Percentiles rank a stretch among this genome's conserved stretches.
Evolutionary conservation across 2,113 vertebrate species (phyloP).

Genomic region (Axis porcinus): DNA sequence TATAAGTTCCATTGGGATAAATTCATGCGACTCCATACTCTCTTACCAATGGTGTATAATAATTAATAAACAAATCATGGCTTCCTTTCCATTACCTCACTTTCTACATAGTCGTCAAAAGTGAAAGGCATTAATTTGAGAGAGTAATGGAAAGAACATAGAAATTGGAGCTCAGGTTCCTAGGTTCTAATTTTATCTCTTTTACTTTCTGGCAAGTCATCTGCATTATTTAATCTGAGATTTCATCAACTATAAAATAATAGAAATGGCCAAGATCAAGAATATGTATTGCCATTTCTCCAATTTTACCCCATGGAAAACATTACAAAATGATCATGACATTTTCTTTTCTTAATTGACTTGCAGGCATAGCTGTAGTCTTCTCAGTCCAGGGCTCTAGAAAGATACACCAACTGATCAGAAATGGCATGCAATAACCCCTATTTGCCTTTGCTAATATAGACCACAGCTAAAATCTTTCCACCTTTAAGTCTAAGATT

Average conservation of each 20-base stretch:
- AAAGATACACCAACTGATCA: not conserved
- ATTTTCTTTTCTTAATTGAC: not conserved
- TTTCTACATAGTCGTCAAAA: not conserved
- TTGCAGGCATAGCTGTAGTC: not conserved
- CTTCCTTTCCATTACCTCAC: not conserved
- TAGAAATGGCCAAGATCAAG: not conserved
- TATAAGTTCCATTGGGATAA: not conserved
- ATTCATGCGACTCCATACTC: not conserved
- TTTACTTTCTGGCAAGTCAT: not conserved
- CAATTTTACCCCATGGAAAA: not conserved
- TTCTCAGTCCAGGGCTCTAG: not conserved
- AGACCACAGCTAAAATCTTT: not conserved
- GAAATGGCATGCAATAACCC: not conserved
- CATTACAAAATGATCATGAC: not conserved
- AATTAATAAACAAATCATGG: not conserved
- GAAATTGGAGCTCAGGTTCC: not conserved
- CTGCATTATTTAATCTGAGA: not conserved
- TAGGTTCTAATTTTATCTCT: not conserved
- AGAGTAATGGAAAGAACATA: not conserved
- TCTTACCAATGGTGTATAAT: not conserved
- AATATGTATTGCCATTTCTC: not conserved
- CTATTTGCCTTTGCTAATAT: not conserved
- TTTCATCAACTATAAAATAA: not conserved
- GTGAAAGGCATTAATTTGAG: not conserved
- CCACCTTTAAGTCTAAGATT: not conserved